A percentile compares a stretch with the other conserved stretches of the same genome.
phyloP scores from a whole-genome alignment of 2,888 invertebrate genomes.

The Resseliella maxima region DNA sequence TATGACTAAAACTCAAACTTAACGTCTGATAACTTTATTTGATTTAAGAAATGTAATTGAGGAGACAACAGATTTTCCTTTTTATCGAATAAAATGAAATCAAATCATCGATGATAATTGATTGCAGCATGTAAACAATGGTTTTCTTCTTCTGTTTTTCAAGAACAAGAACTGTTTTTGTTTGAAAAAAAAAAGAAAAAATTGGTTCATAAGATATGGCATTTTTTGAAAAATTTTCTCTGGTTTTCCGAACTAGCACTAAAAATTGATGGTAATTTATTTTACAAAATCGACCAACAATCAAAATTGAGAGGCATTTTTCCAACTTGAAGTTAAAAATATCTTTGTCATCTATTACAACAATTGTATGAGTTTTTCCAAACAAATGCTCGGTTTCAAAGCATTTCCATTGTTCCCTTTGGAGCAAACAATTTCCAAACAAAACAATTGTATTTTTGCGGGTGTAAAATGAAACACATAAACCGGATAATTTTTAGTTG shows the following conservation, averaged over 20 bases:
- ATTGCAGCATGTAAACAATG: background rate
- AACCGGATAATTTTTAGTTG: constrained; percentile 47
- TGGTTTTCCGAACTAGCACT: no score
- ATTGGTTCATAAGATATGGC: no score
- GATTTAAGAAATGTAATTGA: background rate
- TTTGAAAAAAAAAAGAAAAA: no score
- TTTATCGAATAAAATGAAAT: background rate
- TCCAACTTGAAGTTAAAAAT: no score
- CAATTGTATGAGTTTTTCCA: background rate
- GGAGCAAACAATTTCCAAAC: background rate
- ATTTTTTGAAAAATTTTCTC: no score
- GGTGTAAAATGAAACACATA: constrained; percentile 36
- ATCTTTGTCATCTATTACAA: no score
- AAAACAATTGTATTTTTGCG: constrained; percentile 11
- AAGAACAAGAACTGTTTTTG: no score
- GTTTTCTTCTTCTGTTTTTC: background rate
- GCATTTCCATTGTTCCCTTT: background rate
- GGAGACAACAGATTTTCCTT: background rate
- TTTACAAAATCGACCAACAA: no score
- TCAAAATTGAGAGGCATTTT: no score
- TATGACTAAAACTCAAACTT: background rate
- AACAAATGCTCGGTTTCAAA: background rate
- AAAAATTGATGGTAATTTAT: no score
- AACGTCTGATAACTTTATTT: background rate
- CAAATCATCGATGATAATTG: background rate